A percentile compares a stretch with the other conserved stretches of the same genome.
Evolutionary conservation across 2,888 invertebrate genomes (phyloP).

Genomic region (Pogonocherus hispidulus): DNA sequence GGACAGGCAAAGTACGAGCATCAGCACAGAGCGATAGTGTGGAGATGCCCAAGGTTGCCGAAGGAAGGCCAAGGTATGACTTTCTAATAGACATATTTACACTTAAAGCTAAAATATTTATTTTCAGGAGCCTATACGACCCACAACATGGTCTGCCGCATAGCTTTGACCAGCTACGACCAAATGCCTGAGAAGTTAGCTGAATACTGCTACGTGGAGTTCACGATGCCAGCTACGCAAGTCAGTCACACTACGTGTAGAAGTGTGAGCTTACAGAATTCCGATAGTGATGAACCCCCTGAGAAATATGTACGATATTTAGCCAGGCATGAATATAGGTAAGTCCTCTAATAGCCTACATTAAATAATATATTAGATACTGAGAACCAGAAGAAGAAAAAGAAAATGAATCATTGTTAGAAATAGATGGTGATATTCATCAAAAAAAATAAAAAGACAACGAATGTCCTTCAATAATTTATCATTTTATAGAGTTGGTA

Average conservation of each 20-base stretch:
- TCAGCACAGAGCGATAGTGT: slow-evolving; percentile 96
- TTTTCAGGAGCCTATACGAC: slow-evolving; percentile 97
- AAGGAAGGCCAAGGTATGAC: slow-evolving; percentile 95
- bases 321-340: slow-evolving; percentile 95
- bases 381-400: too few species aligned
- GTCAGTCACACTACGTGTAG: slow-evolving; percentile 95
- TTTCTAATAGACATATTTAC: background rate
- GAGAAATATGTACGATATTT: slow-evolving; percentile 98
- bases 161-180: slow-evolving; percentile 97
- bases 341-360: too few species aligned
- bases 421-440: too few species aligned
- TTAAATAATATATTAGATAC: too few species aligned
- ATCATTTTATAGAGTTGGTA: slow-evolving; percentile 78
- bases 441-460: too few species aligned
- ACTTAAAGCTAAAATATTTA: background rate
- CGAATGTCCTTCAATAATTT: too few species aligned
- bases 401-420: too few species aligned
- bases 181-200: slow-evolving; percentile 95
- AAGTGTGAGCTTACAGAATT: slow-evolving; percentile 90
- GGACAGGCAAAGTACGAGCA: slow-evolving; percentile 99
- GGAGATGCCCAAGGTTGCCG: slow-evolving; percentile 97
- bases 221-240: slow-evolving; percentile 98
- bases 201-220: slow-evolving; percentile 91
- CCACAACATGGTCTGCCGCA: slow-evolving; percentile 93
- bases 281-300: slow-evolving; percentile 90